Conservation (phyloP, 2,113 vertebrate species). For the Antigone vipio region DNA sequence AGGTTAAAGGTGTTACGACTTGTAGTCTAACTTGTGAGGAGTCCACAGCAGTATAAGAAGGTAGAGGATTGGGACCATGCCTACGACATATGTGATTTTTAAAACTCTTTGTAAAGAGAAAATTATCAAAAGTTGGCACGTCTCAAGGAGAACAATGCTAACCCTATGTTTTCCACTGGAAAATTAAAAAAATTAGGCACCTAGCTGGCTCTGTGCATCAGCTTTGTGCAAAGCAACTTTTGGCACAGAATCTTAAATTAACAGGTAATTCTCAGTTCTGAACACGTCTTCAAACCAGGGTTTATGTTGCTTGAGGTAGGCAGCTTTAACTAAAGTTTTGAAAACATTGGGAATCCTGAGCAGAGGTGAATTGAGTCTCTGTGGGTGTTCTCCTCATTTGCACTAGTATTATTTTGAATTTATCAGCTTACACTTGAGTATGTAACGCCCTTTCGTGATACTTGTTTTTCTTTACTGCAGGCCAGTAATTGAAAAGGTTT, state of each 20-base stretch:
- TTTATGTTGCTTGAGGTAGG: background rate
- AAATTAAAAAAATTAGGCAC: background rate
- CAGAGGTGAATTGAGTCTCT: background rate
- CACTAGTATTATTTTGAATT: background rate
- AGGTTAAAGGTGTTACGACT: background rate
- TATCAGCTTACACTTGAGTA: background rate
- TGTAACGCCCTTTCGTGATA: background rate
- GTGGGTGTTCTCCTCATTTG: background rate
- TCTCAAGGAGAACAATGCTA: background rate
- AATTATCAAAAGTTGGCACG: background rate
- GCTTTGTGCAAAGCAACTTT: background rate
- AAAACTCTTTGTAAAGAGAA: background rate
- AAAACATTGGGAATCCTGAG: background rate
- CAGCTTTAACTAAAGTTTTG: background rate
- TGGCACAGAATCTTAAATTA: background rate
- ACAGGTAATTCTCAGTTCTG: background rate
- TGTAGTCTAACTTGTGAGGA: background rate
- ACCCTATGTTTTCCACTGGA: background rate
- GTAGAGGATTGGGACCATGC: background rate
- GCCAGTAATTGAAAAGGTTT: constrained; percentile 40
- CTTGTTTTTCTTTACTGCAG: constrained; percentile 59
- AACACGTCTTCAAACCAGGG: background rate
- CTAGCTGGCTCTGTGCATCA: background rate
- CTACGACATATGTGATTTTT: background rate
- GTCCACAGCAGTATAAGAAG: background rate